Evolutionary conservation across 2,888 invertebrate genomes (phyloP), one percentile per base, ranked within the genome.

Genomic region (Caenorhabditis panamensis): DNA sequence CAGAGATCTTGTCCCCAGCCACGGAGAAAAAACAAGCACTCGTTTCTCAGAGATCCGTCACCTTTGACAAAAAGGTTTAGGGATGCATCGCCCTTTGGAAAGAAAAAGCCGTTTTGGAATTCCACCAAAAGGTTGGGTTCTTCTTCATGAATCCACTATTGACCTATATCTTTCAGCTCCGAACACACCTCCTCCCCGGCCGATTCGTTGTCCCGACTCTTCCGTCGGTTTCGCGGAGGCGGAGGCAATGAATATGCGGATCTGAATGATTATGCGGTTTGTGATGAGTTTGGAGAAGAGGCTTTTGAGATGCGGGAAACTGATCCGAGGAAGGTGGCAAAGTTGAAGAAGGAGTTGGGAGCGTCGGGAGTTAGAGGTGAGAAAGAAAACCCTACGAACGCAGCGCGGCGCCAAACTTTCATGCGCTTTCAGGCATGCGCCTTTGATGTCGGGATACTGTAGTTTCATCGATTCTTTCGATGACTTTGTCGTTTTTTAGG

Each of bases 61-160:
- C 84, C 84, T 26, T 56, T 84, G n/a, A 62, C 84, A 2, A 63
- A 76, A 51, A 37, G 80, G 9, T 59, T 84, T 2, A 67, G 82
- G 20, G 84, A 84, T 20, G 82, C 82, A 11, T 84, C 84, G 53
- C 82, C 84, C n/a, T 84, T 84, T 71, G 69, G 67, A 44, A 76
- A 44, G 66, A 71, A 79, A 36, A 71, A 79, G 24, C 59, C 73
- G n/a, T 77, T 79, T 51, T 82, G 82, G 79, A 73, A 75, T 51
- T 69, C 72, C 11, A 68, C 49, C 9, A 72, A 63, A 51, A 72
- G 58, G 77, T 77, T 66, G 31, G 68, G n/a, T 31, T 31, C 9
- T 31, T 31, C 31, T 31, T 41, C 28, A 44, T 61, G 18, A 49
- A 5, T 26, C 24, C 6, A 28, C 59, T 2, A 22, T 31, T 31